Base-by-base conservation (phyloP, 1,140 invertebrate genomes). In the Lordiphosa stackelbergi region DNA sequence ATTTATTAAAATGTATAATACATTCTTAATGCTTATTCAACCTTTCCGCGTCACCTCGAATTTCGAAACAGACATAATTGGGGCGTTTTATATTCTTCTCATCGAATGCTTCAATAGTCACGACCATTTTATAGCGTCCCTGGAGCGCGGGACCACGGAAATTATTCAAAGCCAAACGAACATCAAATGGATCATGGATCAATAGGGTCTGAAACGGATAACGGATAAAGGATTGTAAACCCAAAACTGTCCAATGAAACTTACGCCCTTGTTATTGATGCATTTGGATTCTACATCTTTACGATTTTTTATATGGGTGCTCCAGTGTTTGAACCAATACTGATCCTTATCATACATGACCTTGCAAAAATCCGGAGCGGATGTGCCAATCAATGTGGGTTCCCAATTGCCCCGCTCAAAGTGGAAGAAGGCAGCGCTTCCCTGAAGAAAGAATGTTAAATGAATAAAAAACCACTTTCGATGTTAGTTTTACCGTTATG, bases 321-420 rank as follows among this genome's bases (percentile, higher is more conserved):
- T 65, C 66, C 68, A 79, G 10, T 42, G 56, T n/a, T 72, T 68
- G 8, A 49, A 79, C 75, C 75, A 79, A 47, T 81, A 79, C 11
- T 81, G 53, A 40, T 69, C 55, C 47, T 36, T 11, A 19, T 75
- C 68, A 19, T 75, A 79, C 75, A 79, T 69, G 2, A 61, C 11
- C 7, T 3, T 0, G 31, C 75, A 79, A n/a, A 75, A 79, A 41
- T 79, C 46, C 7, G 37, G 31, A 5, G 53, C 4, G 37, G 34
- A 13, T 13, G 81, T 56, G 13, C 11, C 36, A 5, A 75, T 62
- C 0, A 75, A 9, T 1, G 75, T 79, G 5, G 75, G 75, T 8
- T 79, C 62, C 75, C 75, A 79, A 10, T n/a, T 13, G 0, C 75
- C 75, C 0, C 75, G 66, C 2, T 75, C 58, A 6, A 47, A 53